Evolutionary conservation across 2,113 vertebrate species (phyloP), one percentile per base, ranked within the genome.

Genomic region (Corythaeola cristata): DNA sequence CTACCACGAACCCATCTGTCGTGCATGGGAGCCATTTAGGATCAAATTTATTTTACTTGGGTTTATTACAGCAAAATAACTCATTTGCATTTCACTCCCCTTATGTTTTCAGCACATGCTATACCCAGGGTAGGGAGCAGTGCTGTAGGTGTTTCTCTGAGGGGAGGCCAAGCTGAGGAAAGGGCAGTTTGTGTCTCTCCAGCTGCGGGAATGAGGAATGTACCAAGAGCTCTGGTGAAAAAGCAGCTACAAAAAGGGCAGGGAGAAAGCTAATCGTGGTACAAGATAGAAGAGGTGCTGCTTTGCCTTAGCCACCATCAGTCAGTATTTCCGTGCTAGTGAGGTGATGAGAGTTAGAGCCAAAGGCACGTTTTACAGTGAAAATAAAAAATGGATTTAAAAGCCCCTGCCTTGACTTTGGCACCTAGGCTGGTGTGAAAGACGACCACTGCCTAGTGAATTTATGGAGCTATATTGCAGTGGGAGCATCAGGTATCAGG

Each of bases 181-280:
- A 37, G 18, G 58, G 49, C 28, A 55, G 27, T 53, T 67, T 45
- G 16, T 32, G 56, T 12, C 66, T 84, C 18, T 10, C 16, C 4
- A 2, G 41, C 20, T 5, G 1, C 12, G 16, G 50, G 77, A 83
- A 32, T 0, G 0, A 8, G 33, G 20, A 35, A 18, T 4, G 24
- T 71, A 39, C 64, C 4, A 5, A 77, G 49, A 80, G 32, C 22
- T 53, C 35, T 93, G 56, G 44, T 64, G 44, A 71, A 52, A 67
- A 15, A 64, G 27, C 6, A 39, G 88, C 55, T 73, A 60, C 33
- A 30, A 3, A 79, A 84, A 84, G 30, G 27, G 26, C 4, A 45
- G 47, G 30, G 64, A 49, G 73, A 66, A 95, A 84, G 49, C 18
- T 62, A 22, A 17, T 47, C 0, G 1, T 56, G 28, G 32, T 60